Evolutionary conservation across 2,888 invertebrate species (phyloP).

Genomic region (Apodemia duryi): DNA sequence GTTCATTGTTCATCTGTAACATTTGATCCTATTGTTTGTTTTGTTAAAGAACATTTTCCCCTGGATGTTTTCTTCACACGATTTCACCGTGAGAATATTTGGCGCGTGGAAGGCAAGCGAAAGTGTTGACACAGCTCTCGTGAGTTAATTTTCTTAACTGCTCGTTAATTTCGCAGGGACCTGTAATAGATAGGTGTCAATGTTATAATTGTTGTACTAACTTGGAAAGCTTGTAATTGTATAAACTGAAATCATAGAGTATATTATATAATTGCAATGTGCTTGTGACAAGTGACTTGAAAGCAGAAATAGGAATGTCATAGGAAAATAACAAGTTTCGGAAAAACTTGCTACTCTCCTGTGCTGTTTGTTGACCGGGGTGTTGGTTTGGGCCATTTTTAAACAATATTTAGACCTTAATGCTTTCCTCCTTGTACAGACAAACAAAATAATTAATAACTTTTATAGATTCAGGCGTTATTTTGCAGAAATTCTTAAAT

Average conservation of each 20-base stretch:
- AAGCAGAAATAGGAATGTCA: too few relatives aligned
- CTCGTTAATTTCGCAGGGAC: constrained; percentile 47
- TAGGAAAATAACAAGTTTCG: too few relatives aligned
- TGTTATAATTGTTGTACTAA: constrained; percentile 39
- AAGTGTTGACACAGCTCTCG: constrained; percentile 58
- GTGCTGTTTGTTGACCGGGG: too few relatives aligned
- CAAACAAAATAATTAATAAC: too few relatives aligned
- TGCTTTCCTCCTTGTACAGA: too few relatives aligned
- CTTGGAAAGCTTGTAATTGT: constrained; percentile 39
- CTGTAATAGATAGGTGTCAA: constrained; percentile 56
- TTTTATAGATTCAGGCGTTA: too few relatives aligned
- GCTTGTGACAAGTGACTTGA: too few relatives aligned
- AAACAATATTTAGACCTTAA: too few relatives aligned
- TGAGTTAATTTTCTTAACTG: constrained; percentile 54
- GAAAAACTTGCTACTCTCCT: too few relatives aligned
- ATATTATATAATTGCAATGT: background rate
- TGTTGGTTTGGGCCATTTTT: too few relatives aligned
- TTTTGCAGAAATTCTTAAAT: too few relatives aligned
- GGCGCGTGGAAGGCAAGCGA: constrained; percentile 53
- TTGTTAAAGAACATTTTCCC: constrained; percentile 59
- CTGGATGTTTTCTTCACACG: constrained; percentile 58
- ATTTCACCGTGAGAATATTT: constrained; percentile 59
- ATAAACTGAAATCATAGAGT: background rate
- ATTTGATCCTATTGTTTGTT: constrained; percentile 45
- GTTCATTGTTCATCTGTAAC: constrained; percentile 63